Conservation (phyloP, 2,888 invertebrate species). For the Athetis lepigone region DNA sequence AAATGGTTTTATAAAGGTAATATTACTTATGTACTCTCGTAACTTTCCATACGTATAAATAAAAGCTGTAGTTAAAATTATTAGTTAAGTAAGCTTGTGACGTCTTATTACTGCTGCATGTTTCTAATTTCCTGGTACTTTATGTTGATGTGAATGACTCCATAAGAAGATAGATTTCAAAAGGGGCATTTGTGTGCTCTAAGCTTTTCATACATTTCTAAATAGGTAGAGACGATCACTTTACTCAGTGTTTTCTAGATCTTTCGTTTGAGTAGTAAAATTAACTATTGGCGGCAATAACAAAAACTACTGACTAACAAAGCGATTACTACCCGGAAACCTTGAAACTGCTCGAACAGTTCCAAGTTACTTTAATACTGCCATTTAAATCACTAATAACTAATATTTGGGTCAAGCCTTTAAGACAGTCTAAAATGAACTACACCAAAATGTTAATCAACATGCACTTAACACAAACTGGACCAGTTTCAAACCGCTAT, state of each 20-base stretch:
- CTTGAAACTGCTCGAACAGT: slow-evolving; percentile 41
- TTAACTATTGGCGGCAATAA: not conserved
- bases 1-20: too few relatives aligned
- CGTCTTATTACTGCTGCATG: too few relatives aligned
- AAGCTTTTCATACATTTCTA: too few relatives aligned
- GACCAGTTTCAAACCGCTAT: slow-evolving; percentile 57
- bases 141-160: too few relatives aligned
- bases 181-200: too few relatives aligned
- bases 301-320: not conserved
- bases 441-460: slow-evolving; percentile 61
- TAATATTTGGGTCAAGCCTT: slow-evolving; percentile 59
- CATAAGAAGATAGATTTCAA: too few relatives aligned
- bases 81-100: too few relatives aligned
- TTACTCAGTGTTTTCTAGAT: not conserved
- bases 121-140: too few relatives aligned
- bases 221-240: not conserved
- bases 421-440: slow-evolving; percentile 58
- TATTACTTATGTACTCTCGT: too few relatives aligned
- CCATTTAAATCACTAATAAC: slow-evolving; percentile 52
- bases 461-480: slow-evolving; percentile 59
- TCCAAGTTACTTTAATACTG: slow-evolving; percentile 35
- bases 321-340: slow-evolving; percentile 25
- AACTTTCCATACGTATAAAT: too few relatives aligned
- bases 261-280: not conserved
- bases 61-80: too few relatives aligned